phyloP scores from a whole-genome alignment of 2,888 invertebrate species.

The Scaptomyza polygonia region DNA sequence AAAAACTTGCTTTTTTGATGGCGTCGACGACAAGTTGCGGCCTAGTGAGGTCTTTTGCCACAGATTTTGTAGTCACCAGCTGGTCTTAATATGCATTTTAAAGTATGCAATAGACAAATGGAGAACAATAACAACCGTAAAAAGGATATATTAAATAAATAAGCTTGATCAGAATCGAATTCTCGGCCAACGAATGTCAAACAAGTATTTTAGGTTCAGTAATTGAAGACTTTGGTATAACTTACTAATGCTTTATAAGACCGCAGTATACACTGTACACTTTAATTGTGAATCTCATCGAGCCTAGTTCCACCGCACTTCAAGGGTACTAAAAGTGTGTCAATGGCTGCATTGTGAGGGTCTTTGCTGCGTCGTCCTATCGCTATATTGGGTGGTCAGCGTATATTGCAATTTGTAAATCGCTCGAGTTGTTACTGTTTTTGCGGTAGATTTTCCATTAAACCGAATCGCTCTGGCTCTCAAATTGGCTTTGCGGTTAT shows the following conservation, averaged over 20 bases:
- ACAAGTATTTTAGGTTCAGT: conserved; percentile 33
- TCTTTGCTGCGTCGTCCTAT: conserved; percentile 7
- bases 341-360: conserved; percentile 33
- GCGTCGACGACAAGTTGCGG: conserved; percentile 44
- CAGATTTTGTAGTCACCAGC: conserved; percentile 1
- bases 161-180: not conserved
- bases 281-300: not conserved
- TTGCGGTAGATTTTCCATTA: conserved; percentile 80
- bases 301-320: not conserved
- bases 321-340: conserved; percentile 40
- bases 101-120: not conserved
- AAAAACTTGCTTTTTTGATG: conserved; percentile 57
- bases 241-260: conserved; percentile 40
- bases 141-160: not conserved
- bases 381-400: conserved; percentile 30
- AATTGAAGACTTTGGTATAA: conserved; percentile 44
- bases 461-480: conserved; percentile 68
- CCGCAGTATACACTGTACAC: conserved; percentile 26
- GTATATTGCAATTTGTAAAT: conserved; percentile 67
- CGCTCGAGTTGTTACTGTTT: conserved; percentile 72
- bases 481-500: conserved; percentile 76
- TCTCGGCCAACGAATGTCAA: conserved; percentile 8
- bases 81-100: not conserved
- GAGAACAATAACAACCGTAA: not conserved
- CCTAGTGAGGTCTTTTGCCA: not conserved